Percentiles rank a stretch among this genome's conserved stretches.
phyloP scores from a whole-genome alignment of 2,797 vertebrate genomes.

The Bradypodion pumilum region DNA sequence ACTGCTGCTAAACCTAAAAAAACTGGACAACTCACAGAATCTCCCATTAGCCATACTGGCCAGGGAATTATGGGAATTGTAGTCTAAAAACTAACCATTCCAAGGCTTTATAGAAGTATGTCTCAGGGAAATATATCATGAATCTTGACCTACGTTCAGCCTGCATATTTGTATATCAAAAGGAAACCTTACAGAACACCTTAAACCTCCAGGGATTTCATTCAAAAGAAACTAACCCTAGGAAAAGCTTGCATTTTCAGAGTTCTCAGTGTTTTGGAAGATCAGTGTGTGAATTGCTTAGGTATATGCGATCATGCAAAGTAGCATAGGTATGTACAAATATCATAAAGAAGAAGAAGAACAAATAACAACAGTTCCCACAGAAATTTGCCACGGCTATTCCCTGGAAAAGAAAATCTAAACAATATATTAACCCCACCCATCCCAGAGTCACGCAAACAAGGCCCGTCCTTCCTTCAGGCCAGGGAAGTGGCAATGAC shows the following conservation, averaged over 20 bases:
- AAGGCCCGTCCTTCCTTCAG: background rate
- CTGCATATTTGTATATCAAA: background rate
- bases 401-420: constrained; percentile 6
- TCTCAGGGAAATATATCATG: too few relatives aligned
- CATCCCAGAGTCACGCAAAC: background rate
- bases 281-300: background rate
- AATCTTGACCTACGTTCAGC: background rate
- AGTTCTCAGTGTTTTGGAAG: background rate
- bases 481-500: constrained; percentile 16
- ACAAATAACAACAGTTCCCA: background rate
- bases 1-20: too few relatives aligned
- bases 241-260: background rate
- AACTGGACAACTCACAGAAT: too few relatives aligned
- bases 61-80: too few relatives aligned
- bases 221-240: background rate
- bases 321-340: background rate
- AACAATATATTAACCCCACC: background rate
- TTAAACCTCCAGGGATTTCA: background rate
- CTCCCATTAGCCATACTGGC: too few relatives aligned
- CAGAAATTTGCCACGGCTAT: background rate
- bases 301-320: too few relatives aligned
- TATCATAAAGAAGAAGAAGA: background rate
- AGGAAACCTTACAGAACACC: background rate
- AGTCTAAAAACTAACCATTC: too few relatives aligned
- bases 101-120: background rate